A percentile compares a stretch with the other conserved stretches of the same genome.
phyloP scores from a whole-genome alignment of 2,888 invertebrate genomes.

The Chloroclysta siterata region DNA sequence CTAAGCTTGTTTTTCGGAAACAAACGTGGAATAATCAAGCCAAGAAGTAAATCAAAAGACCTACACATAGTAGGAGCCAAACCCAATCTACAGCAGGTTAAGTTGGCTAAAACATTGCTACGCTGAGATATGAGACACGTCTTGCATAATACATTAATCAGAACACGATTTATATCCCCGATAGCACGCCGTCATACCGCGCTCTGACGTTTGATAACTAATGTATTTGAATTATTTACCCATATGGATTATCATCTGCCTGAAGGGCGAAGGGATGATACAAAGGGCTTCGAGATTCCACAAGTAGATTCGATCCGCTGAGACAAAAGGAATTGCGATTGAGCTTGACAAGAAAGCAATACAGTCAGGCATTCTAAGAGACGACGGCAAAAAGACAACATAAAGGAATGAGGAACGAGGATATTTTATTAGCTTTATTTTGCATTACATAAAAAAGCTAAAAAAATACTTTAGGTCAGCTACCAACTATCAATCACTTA shows the following conservation, averaged over 20 bases:
- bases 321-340: neutral
- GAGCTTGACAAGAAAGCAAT: too few relatives aligned
- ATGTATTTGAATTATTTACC: constrained; percentile 36
- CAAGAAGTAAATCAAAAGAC: neutral
- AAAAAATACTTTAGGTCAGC: too few relatives aligned
- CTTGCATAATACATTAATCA: constrained; percentile 74
- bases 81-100: constrained; percentile 58
- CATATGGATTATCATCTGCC: constrained; percentile 19
- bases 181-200: constrained; percentile 47
- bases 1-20: too few relatives aligned
- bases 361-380: too few relatives aligned
- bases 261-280: constrained; percentile 1
- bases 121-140: constrained; percentile 67
- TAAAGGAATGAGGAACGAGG: too few relatives aligned
- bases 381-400: too few relatives aligned
- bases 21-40: neutral
- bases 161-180: constrained; percentile 58
- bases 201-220: constrained; percentile 44
- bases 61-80: constrained; percentile 49
- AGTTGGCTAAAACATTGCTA: constrained; percentile 67
- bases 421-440: too few relatives aligned
- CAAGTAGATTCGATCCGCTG: neutral
- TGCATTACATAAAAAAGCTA: too few relatives aligned
- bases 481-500: too few relatives aligned
- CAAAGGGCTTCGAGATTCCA: neutral